Conservation (phyloP, 2,888 invertebrate species). For the Aphodius sticticus region DNA sequence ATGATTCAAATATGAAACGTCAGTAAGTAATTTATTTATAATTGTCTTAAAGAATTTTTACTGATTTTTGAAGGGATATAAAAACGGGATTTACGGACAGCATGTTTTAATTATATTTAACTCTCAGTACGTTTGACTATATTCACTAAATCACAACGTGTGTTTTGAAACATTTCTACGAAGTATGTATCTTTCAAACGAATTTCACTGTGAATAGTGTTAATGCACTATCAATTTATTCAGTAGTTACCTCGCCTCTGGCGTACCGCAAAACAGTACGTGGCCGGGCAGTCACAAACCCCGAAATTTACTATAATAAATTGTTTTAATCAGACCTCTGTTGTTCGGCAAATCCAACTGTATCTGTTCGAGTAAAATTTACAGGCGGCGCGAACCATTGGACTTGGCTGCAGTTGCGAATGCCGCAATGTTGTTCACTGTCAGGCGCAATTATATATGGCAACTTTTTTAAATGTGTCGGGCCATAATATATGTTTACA, state of each 20-base stretch:
- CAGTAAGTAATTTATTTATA: too few relatives aligned
- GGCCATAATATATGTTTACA: neutral
- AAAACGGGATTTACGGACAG: too few relatives aligned
- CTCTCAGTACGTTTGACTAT: too few relatives aligned
- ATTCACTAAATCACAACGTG: too few relatives aligned
- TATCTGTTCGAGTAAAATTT: neutral
- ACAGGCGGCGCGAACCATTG: neutral
- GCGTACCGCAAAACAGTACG: neutral
- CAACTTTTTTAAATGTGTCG: neutral
- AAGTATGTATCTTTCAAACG: neutral
- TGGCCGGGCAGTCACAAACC: neutral
- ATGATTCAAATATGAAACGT: too few relatives aligned
- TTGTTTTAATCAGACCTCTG: neutral
- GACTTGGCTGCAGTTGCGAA: neutral
- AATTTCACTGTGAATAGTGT: neutral
- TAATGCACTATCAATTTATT: neutral
- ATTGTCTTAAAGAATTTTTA: too few relatives aligned
- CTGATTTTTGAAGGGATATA: too few relatives aligned
- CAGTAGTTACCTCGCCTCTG: neutral
- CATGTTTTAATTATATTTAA: too few relatives aligned
- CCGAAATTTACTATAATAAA: neutral
- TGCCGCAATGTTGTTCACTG: conserved; percentile 4
- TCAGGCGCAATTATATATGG: conserved; percentile 4
- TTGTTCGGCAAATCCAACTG: neutral
- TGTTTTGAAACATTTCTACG: too few relatives aligned